These are phyloP conservation scores for Falcunculus frontatus DNA, from an alignment of 2,113 vertebrate species.

Conservation along the genomic window DNA sequence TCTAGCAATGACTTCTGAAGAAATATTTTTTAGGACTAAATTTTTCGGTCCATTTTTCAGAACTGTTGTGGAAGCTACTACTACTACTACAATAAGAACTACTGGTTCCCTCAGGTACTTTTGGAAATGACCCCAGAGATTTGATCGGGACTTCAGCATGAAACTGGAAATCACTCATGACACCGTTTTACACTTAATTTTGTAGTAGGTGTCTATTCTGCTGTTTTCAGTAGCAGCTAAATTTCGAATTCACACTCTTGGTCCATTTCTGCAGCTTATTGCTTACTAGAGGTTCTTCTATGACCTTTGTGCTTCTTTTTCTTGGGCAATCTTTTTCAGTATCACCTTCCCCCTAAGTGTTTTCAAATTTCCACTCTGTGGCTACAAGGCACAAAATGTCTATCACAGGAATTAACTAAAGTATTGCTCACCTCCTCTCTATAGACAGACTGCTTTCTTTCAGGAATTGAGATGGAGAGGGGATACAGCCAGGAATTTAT, in stretches of 20 bases:
- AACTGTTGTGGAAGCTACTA: neutral
- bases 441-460: neutral
- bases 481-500: neutral
- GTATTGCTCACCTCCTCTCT: neutral
- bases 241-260: neutral
- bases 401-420: neutral
- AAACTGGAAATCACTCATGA: neutral
- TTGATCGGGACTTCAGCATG: neutral
- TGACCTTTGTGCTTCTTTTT: neutral
- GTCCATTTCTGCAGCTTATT: neutral
- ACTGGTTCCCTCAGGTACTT: neutral
- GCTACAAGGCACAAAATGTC: neutral
- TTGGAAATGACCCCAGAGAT: neutral
- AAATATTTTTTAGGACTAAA: neutral
- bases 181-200: neutral
- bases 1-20: neutral
- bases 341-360: neutral
- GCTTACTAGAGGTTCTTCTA: neutral
- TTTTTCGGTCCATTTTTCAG: neutral
- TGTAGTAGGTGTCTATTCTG: neutral
- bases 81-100: neutral
- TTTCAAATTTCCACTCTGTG: neutral
- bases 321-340: neutral
- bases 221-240: neutral
- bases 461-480: neutral